Percentiles rank a stretch among this genome's conserved stretches.
Conservation (phyloP, 1,140 invertebrate species). For the Drosophila novamexicana region DNA sequence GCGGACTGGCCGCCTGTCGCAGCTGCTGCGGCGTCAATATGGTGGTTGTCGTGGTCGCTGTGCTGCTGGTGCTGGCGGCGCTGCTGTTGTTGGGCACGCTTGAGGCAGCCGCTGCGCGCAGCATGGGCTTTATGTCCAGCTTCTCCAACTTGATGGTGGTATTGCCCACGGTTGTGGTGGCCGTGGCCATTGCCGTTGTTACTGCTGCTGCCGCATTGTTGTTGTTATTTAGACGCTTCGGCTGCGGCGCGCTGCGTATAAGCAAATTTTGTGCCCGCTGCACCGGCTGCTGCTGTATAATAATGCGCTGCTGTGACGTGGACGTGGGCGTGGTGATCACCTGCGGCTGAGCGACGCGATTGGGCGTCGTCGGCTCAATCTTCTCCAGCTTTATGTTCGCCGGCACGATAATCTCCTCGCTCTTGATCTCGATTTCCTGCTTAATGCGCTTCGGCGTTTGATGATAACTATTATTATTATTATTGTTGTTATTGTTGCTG, state of each 20-base stretch:
- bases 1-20: conserved; percentile 64
- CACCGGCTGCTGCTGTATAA: conserved; percentile 67
- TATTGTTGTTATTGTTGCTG: conserved; percentile 40
- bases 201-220: conserved; percentile 33
- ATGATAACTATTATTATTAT: conserved; percentile 70
- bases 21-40: conserved; percentile 73
- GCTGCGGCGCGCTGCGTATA: conserved; percentile 66
- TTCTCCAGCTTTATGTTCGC: conserved; percentile 79
- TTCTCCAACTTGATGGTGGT: conserved; percentile 82
- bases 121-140: conserved; percentile 75
- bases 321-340: conserved; percentile 13
- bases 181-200: conserved; percentile 6
- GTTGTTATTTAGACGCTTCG: conserved; percentile 35
- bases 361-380: conserved; percentile 55
- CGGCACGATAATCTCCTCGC: conserved; percentile 79
- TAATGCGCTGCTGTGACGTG: conserved; percentile 51
- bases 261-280: conserved; percentile 71
- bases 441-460: conserved; percentile 79
- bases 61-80: conserved; percentile 32
- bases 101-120: conserved; percentile 42
- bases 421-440: conserved; percentile 82
- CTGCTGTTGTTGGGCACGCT: conserved; percentile 30
- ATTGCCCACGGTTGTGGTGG: conserved; percentile 66
- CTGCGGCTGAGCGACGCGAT: neutral
- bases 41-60: conserved; percentile 50